These are phyloP conservation scores for Oreochromis niloticus DNA, from an alignment of 2,113 vertebrate genomes.

Conservation along the genomic window DNA sequence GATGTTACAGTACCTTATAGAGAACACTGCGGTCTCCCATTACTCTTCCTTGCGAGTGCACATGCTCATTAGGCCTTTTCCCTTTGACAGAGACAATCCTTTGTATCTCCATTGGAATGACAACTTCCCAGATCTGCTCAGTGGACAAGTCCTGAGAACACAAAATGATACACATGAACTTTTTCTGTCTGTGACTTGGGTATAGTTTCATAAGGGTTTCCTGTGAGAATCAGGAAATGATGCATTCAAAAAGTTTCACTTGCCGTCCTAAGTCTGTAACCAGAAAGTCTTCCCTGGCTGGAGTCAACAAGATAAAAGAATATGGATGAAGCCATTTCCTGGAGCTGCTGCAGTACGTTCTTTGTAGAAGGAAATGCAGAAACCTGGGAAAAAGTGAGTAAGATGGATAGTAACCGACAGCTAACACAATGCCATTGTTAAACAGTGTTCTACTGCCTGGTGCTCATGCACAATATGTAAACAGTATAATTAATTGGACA, in stretches of 20 bases:
- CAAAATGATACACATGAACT: background rate
- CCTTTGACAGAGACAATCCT: constrained; percentile 86
- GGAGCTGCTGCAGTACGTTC: constrained; percentile 88
- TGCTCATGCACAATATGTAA: background rate
- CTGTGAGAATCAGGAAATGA: background rate
- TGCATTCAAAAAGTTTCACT: background rate
- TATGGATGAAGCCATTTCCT: constrained; percentile 84
- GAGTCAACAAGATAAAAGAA: constrained; percentile 91
- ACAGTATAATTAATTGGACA: background rate
- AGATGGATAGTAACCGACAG: background rate
- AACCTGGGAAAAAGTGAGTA: constrained; percentile 71
- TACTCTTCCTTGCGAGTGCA: constrained; percentile 95
- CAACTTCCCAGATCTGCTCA: constrained; percentile 89
- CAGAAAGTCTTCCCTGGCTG: constrained; percentile 81
- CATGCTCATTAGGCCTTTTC: constrained; percentile 89
- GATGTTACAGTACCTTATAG: constrained; percentile 81
- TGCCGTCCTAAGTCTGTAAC: constrained; percentile 87
- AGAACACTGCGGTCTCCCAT: constrained; percentile 99
- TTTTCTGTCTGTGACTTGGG: background rate
- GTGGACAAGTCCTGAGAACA: constrained; percentile 83
- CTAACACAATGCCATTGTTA: background rate
- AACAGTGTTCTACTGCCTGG: background rate
- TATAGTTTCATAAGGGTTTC: background rate
- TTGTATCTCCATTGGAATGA: constrained; percentile 84
- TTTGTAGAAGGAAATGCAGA: constrained; percentile 90